Base-by-base conservation (phyloP, 2,888 invertebrate genomes). In the Phrixothrix hirtus region DNA sequence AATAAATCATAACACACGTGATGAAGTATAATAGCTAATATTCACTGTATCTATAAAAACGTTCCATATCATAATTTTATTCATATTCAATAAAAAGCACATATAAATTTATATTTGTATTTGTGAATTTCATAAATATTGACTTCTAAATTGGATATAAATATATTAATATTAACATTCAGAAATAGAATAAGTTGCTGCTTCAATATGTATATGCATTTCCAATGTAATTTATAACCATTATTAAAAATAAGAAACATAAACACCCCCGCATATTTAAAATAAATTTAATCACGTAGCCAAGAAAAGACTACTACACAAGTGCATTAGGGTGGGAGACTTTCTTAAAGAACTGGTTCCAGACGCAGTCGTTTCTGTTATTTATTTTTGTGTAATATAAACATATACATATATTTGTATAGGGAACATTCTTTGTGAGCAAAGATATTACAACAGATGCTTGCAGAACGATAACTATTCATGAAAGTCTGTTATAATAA, bases 331-430 rank as follows among this genome's bases (percentile, higher is more conserved):
- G 37, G 36, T 17, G 61, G 63, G 63, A 58, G 62, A 44, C 59
- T 61, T 62, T 63, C 65, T 67, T 57, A 49, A 47, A 58, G 64
- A 67, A 68, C 68, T 59, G 68, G 69, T 68, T 69, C 63, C 63
- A 63, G 60, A 58, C 61, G 61, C 21, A 59, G 59, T 53, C 61
- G 55, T 51, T 53, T 48, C 52, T 51, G 61, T 68, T 64, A 65
- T 65, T 68, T 66, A 66, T 67, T 67, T 67, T 63, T 61, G 65
- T 66, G 68, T 68, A 66, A 68, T 64, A 67, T 67, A 64, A 64
- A 69, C 66, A 66, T 66, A 65, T 62, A 64, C 64, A 63, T 64
- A 60, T 60, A 63, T 62, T 63, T 66, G 60, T 65, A 67, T 62
- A 68, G 65, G 64, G 65, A 64, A 63, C 57, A 59, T 62, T 55